Evolutionary conservation across 2,113 vertebrate genomes (phyloP).

Genomic region (Crocuta crocuta): DNA sequence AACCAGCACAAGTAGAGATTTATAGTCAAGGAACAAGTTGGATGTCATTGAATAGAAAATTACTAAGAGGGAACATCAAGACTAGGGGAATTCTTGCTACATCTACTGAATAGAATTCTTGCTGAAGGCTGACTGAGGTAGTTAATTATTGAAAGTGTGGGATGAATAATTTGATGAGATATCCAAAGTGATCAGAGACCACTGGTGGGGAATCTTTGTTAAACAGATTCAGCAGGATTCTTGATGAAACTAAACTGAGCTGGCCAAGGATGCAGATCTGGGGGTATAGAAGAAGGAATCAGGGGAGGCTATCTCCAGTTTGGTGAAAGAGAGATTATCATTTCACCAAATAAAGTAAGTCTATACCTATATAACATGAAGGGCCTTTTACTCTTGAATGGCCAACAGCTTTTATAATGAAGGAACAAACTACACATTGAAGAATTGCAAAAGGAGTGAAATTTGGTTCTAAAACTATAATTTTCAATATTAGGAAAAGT

Average conservation of each 20-base stretch:
- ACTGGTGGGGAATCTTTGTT: background rate
- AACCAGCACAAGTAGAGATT: background rate
- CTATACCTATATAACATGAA: background rate
- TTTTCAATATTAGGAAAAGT: background rate
- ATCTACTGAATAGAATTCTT: background rate
- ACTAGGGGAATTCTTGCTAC: background rate
- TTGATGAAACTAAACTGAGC: background rate
- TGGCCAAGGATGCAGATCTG: background rate
- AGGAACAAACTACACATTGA: background rate
- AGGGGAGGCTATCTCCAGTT: background rate
- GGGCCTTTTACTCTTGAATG: background rate
- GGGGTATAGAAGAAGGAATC: background rate
- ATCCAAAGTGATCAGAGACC: background rate
- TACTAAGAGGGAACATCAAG: background rate
- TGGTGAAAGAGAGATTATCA: background rate
- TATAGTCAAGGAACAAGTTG: background rate
- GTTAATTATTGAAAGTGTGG: background rate
- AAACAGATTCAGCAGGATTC: background rate
- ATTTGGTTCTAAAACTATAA: background rate
- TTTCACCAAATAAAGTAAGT: background rate
- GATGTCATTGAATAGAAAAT: background rate
- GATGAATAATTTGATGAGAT: background rate
- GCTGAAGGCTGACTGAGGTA: background rate
- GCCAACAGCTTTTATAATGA: background rate
- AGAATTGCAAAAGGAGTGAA: background rate